These are phyloP conservation scores for Erpetoichthys calabaricus DNA, from an alignment of 2,797 vertebrate genomes.

Conservation along the genomic window DNA sequence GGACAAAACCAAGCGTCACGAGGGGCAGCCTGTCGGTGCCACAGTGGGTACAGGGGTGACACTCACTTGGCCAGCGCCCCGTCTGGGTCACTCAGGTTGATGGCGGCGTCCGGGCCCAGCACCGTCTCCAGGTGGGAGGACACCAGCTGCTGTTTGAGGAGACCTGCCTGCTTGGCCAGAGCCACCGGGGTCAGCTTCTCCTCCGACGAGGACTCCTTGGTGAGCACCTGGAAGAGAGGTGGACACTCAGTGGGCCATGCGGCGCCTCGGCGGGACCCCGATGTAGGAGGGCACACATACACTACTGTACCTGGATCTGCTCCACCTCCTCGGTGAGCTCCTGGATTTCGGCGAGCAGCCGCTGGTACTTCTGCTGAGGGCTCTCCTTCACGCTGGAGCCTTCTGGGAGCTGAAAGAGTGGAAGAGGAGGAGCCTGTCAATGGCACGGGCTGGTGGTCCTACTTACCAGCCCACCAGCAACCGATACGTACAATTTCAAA, in stretches of 20 bases:
- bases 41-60: neutral
- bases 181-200: constrained; percentile 79
- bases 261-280: neutral
- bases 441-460: neutral
- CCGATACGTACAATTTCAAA: constrained; percentile 76
- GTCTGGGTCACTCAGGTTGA: constrained; percentile 79
- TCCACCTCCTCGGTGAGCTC: constrained; percentile 82
- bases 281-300: too few relatives aligned
- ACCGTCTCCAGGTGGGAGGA: constrained; percentile 73
- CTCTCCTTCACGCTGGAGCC: constrained; percentile 80
- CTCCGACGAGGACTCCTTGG: constrained; percentile 67
- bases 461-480: neutral
- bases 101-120: constrained; percentile 69
- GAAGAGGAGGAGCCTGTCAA: neutral
- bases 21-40: neutral
- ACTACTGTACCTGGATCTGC: constrained; percentile 72
- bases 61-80: constrained; percentile 79
- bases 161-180: constrained; percentile 72
- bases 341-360: constrained; percentile 81
- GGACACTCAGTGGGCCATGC: neutral
- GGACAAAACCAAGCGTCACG: accelerated
- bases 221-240: constrained; percentile 39
- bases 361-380: constrained; percentile 86
- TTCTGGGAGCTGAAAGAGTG: constrained; percentile 60
- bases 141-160: constrained; percentile 80